These are phyloP conservation scores for Pseudomyrmex flavicornis DNA, from an alignment of 1,140 invertebrate species.

Conservation along the genomic window DNA sequence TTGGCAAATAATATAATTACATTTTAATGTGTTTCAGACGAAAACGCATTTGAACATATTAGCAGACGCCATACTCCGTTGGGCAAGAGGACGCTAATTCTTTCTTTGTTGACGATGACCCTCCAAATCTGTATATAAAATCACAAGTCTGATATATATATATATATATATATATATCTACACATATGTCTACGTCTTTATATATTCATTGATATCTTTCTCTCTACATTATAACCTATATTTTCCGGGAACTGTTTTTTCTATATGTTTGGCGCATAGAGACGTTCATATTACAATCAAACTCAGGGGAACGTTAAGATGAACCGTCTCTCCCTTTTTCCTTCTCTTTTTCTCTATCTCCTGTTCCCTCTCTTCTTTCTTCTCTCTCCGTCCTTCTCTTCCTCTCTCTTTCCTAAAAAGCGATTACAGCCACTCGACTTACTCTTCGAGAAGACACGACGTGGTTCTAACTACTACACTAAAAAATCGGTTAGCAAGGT, in stretches of 20 bases:
- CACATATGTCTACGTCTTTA: constrained; percentile 66
- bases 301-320: constrained; percentile 74
- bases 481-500: constrained; percentile 46
- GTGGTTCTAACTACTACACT: constrained; percentile 26
- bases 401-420: constrained; percentile 29
- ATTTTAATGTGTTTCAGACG: constrained; percentile 89
- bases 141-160: constrained; percentile 67
- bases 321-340: constrained; percentile 65
- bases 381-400: neutral
- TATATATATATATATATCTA: too few relatives aligned
- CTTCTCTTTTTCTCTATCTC: neutral
- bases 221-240: constrained; percentile 52
- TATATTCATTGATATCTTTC: constrained; percentile 69
- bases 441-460: constrained; percentile 38
- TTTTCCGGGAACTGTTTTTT: constrained; percentile 60
- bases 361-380: neutral
- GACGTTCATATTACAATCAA: constrained; percentile 70
- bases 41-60: constrained; percentile 97
- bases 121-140: constrained; percentile 71
- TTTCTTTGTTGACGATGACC: constrained; percentile 72
- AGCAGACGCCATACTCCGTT: constrained; percentile 95
- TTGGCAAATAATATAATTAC: constrained; percentile 7
- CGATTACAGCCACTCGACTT: constrained; percentile 50
- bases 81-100: constrained; percentile 94
- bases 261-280: constrained; percentile 48